phyloP scores from a whole-genome alignment of 2,888 invertebrate species.

The Patella depressa region DNA sequence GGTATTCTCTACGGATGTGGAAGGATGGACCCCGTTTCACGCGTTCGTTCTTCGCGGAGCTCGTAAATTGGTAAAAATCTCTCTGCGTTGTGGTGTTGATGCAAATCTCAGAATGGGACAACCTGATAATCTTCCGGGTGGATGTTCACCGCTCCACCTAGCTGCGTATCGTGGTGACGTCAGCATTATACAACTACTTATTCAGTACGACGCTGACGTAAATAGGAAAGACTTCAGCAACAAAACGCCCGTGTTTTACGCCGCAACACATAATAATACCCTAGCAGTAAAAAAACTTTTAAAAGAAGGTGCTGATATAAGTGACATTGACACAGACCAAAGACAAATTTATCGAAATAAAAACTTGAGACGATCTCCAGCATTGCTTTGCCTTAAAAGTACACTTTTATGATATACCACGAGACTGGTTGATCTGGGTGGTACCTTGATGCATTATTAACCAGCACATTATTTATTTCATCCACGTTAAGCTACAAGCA shows the following conservation, averaged over 20 bases:
- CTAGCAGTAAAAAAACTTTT: conserved; percentile 52
- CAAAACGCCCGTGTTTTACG: conserved; percentile 54
- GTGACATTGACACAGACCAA: conserved; percentile 32
- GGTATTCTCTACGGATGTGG: conserved; percentile 51
- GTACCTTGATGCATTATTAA: no score
- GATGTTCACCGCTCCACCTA: conserved; percentile 57
- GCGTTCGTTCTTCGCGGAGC: conserved; percentile 60
- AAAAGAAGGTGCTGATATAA: conserved; percentile 56
- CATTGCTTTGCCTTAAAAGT: conserved; percentile 30
- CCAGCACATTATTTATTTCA: no score
- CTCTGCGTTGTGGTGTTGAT: conserved; percentile 51
- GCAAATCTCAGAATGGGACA: conserved; percentile 57
- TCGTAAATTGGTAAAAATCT: conserved; percentile 54
- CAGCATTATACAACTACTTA: conserved; percentile 54
- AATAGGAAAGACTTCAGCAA: conserved; percentile 44
- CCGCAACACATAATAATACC: conserved; percentile 48
- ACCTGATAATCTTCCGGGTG: conserved; percentile 55
- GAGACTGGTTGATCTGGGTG: no score
- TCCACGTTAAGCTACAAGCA: no score
- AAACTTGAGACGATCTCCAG: conserved; percentile 20
- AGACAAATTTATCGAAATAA: conserved; percentile 28
- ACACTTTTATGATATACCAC: background rate
- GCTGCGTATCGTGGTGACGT: conserved; percentile 64
- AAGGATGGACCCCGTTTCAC: conserved; percentile 64
- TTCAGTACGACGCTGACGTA: conserved; percentile 50